Conservation (phyloP, 2,797 vertebrate species). For the Mycteria americana region DNA sequence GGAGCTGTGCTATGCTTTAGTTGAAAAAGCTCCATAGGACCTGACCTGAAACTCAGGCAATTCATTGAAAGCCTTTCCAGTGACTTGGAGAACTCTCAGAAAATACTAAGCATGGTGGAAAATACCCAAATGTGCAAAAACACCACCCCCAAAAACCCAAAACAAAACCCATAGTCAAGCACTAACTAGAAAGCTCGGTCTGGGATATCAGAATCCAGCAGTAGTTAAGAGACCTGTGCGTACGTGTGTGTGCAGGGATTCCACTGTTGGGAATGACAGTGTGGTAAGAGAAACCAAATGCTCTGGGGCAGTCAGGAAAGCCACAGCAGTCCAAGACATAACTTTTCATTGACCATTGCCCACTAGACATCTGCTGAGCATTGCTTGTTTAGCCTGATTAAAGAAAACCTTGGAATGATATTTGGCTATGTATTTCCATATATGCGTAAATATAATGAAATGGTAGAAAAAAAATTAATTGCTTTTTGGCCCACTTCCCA, state of each 20-base stretch:
- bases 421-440: not conserved
- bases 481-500: not conserved
- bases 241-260: not conserved
- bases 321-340: not conserved
- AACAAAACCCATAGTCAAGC: not conserved
- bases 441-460: conserved; percentile 22
- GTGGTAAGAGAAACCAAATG: not conserved
- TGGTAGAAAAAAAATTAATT: not conserved
- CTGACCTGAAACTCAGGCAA: not conserved
- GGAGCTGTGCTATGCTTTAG: not conserved
- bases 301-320: not conserved
- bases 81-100: not conserved
- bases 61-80: not conserved
- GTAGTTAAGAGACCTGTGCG: not conserved
- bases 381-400: conserved; percentile 15
- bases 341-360: not conserved
- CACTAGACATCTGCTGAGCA: not conserved
- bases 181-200: not conserved
- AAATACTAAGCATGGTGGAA: not conserved
- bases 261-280: not conserved
- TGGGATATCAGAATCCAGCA: not conserved
- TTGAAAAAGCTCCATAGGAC: not conserved
- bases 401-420: not conserved
- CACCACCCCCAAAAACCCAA: not conserved
- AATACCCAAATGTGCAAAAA: not conserved